Evolutionary conservation across 92 coral and sea anemone genomes (phyloP), one percentile per base, ranked within the genome.

Genomic region (Actinostola sp.): DNA sequence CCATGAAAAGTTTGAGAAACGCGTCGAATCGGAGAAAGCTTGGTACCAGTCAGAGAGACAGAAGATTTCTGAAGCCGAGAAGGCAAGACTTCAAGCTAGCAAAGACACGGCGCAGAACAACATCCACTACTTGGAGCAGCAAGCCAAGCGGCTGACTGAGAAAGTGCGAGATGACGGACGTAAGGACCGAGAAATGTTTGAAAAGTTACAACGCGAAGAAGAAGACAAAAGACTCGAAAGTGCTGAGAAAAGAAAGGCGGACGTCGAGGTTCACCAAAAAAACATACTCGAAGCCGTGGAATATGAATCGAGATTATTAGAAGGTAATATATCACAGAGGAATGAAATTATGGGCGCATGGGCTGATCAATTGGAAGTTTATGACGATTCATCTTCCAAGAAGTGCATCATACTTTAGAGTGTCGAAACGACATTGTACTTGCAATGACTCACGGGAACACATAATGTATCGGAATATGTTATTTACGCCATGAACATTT

Each of bases 21-120:
- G 80, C 12, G 54, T 45, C 35, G 88, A 86, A 15, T 63, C 43
- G 9, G 71, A 81, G 26, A 55, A 77, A 29, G 34, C 48, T 8
- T 25, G 77, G 30, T 58, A 51, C 14, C 70, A 82, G 38, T 15
- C 26, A 19, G 92, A 86, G 55, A 65, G 43, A 33, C 31, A 12
- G 17, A 70, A 63, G n/a, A 66, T 86, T 12, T 48, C 67, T 29
- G 88, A 86, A 60, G 87, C 72, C 43, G 61, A 63, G 24, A 46
- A 53, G 69, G 30, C 61, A 51, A 75, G 70, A 39, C 8, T 30
- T 29, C 63, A 75, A 64, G 61, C 27, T 21, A 51, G 64, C 7
- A 51, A 23, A 15, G 81, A 75, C 28, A 64, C 72, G 4, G 72
- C 65, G 7, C 63, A 75, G 0, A 66, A 36, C 19, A 75, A 75